Evolutionary conservation across 2,888 invertebrate species (phyloP), one percentile per base, ranked within the genome.

Genomic region (Oasisia sp.): DNA sequence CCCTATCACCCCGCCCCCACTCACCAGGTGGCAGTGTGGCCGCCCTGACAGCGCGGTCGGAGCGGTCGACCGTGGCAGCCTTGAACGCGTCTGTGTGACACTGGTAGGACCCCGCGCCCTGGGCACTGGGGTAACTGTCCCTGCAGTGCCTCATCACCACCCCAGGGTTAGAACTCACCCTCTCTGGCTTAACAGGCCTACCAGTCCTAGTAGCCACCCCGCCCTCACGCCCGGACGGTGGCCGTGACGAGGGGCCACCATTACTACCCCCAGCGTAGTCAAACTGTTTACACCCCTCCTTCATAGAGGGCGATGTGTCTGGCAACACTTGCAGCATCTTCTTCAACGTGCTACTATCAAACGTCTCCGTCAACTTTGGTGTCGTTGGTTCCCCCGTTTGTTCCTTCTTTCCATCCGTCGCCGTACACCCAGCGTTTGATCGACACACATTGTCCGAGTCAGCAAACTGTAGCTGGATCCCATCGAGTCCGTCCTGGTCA

Each of bases 291-390:
- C 74, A 19, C 74, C 27, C 74, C n/a, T 74, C 74, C 74, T 27
- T 74, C 4, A 74, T 74, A 74, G 19, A 19, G 4, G 92, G 89
- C 14, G 50, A 50, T 45, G 92, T 92, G 27, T 92, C 94, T 44
- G 98, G 98, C 97, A 99, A 98, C 91, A 99, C 98, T 95, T 99
- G 98, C 94, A 99, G 97, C 98, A 99, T 98, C 94, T 98, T 97
- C 96, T 99, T 99, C 94, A 99, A 97, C 12, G 98, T 98, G 95
- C 97, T 98, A 95, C 98, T 98, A 96, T 98, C 98, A 96, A 98
- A 96, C 93, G 96, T 96, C 32, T 32, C 32, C 45, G 74, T 74
- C 74, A 74, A n/a, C 27, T 74, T 74, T 27, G 74, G 32, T 32
- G 89, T 89, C 91, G 38, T 58, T 91, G 91, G 74, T 32, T 32